A percentile compares a stretch with the other conserved stretches of the same genome.
These are phyloP conservation scores for Poeciliopsis retropinna DNA, from an alignment of 2,113 vertebrate species.

Conservation along the genomic window DNA sequence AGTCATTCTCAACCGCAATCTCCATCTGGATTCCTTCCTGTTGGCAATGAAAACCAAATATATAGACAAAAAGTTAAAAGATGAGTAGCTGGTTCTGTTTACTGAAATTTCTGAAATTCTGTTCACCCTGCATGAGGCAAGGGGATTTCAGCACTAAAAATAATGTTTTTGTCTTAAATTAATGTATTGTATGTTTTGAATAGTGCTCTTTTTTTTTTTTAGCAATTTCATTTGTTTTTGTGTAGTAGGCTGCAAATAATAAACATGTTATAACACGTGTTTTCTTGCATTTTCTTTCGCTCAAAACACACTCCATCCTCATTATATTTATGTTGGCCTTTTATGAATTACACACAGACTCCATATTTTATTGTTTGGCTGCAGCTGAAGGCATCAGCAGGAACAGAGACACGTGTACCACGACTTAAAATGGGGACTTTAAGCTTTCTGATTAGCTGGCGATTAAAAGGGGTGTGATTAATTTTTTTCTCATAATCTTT, in stretches of 20 bases:
- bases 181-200: neutral
- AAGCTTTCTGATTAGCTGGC: slow-evolving; percentile 61
- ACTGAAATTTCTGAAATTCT: too few relatives aligned
- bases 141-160: neutral
- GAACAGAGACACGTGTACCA: neutral
- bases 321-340: neutral
- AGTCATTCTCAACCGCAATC: slow-evolving; percentile 84
- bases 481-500: neutral
- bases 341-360: neutral
- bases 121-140: too few relatives aligned
- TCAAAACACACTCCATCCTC: neutral
- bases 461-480: slow-evolving; percentile 57
- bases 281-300: neutral
- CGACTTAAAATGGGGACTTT: neutral
- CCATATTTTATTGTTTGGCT: neutral
- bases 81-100: slow-evolving; percentile 45
- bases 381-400: slow-evolving; percentile 6
- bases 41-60: slow-evolving; percentile 70
- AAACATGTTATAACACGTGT: neutral
- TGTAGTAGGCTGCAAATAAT: neutral
- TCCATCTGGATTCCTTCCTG: slow-evolving; percentile 75
- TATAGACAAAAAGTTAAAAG: slow-evolving; percentile 63
- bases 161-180: neutral
- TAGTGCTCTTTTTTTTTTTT: neutral
- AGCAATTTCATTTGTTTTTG: neutral